phyloP scores from a whole-genome alignment of 2,113 vertebrate species.

The Mugil cephalus region DNA sequence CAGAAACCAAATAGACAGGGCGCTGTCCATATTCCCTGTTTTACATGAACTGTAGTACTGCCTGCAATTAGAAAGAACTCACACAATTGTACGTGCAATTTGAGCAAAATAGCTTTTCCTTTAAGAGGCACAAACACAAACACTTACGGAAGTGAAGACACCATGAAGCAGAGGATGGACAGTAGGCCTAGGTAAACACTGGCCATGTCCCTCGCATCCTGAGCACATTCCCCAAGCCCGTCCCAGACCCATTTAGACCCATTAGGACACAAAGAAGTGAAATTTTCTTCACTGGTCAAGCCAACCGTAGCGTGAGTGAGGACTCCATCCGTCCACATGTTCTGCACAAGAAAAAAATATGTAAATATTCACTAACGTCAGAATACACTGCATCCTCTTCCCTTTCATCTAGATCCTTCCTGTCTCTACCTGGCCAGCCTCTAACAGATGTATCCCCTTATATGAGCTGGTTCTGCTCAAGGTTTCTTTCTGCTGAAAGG shows the following conservation, averaged over 20 bases:
- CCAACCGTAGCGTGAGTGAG: slow-evolving; percentile 28
- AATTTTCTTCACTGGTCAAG: slow-evolving; percentile 71
- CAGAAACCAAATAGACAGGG: slow-evolving; percentile 95
- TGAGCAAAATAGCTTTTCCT: neutral
- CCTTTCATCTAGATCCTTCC: too few species aligned
- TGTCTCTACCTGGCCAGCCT: too few species aligned
- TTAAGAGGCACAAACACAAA: neutral
- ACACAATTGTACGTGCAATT: neutral
- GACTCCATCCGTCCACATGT: slow-evolving; percentile 59
- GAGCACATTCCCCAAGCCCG: slow-evolving; percentile 88
- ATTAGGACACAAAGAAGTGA: slow-evolving; percentile 87
- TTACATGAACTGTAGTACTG: slow-evolving; percentile 92
- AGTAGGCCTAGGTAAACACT: slow-evolving; percentile 90
- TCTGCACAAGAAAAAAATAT: slow-evolving; percentile 46
- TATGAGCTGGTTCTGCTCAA: too few species aligned
- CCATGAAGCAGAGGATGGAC: slow-evolving; percentile 92
- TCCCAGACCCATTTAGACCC: slow-evolving; percentile 91
- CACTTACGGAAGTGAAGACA: slow-evolving; percentile 93
- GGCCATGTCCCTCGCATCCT: slow-evolving; percentile 87
- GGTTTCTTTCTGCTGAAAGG: too few species aligned
- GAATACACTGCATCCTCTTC: too few species aligned
- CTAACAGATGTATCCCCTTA: too few species aligned
- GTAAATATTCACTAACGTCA: neutral
- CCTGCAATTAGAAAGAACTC: slow-evolving; percentile 71
- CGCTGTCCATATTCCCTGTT: slow-evolving; percentile 92